phyloP scores from a whole-genome alignment of 1,140 invertebrate species.

The Drosophila miranda region DNA sequence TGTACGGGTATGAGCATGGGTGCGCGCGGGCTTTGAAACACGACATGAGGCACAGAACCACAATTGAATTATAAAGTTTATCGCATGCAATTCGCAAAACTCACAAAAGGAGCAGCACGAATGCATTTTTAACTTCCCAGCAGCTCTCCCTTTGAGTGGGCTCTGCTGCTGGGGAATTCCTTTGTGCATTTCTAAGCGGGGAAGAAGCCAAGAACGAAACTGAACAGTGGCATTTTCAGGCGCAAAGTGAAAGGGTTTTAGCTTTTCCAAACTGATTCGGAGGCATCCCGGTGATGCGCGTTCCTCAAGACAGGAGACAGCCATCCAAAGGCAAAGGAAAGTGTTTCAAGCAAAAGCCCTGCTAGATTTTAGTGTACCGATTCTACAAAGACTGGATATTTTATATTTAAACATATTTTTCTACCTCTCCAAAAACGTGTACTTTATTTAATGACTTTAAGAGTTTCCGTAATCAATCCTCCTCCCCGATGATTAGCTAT shows the following conservation, averaged over 20 bases:
- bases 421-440: not conserved
- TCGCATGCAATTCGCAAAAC: conserved; percentile 51
- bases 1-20: conserved; percentile 3
- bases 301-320: not conserved
- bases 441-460: conserved; percentile 54
- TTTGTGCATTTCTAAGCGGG: conserved; percentile 62
- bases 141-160: conserved; percentile 13
- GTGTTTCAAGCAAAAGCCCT: too few species aligned
- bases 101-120: conserved; percentile 32
- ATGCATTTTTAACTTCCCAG: conserved; percentile 60
- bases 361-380: too few species aligned
- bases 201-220: conserved; percentile 11
- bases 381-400: too few species aligned
- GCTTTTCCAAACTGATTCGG: conserved; percentile 22
- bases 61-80: conserved; percentile 74
- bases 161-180: conserved; percentile 35
- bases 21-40: conserved; percentile 42
- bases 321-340: not conserved
- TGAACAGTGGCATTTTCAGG: conserved; percentile 33
- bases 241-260: conserved; percentile 38
- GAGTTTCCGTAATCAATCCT: conserved; percentile 50
- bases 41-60: conserved; percentile 31
- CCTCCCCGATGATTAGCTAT: conserved; percentile 48
- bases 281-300: not conserved
- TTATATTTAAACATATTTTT: too few species aligned